Base-by-base conservation (phyloP, 2,888 invertebrate genomes). In the Isotomurus palustris region DNA sequence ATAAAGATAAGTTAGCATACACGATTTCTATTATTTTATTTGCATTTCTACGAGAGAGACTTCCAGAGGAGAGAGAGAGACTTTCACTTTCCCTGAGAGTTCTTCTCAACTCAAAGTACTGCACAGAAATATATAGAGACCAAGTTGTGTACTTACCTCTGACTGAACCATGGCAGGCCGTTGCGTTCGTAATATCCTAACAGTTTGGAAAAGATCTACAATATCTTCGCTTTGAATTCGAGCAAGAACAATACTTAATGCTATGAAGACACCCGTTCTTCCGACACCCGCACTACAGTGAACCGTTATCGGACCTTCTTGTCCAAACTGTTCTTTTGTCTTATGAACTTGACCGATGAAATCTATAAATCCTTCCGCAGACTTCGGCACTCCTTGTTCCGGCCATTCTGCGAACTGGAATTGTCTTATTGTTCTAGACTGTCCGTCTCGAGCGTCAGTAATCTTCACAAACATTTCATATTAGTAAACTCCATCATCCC, bases 91-190 rank as follows among this genome's bases (percentile, higher is more conserved):
- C n/a, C n/a, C n/a, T n/a, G n/a, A n/a, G n/a, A n/a, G n/a, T n/a
- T n/a, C n/a, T n/a, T n/a, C n/a, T n/a, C 32, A 25, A 40, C 25
- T 40, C 19, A 38, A 52, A 24, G 10, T 43, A 43, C 22, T 22
- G 22, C 22, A 22, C 17, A 22, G 43, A 12, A 54, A 5, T 35
- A 47, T 43, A 36, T 41, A 47, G 10, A 6, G 14, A 19, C 14
- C 14, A 32, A 32, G 8, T 21, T 74, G n/a, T n/a, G n/a, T n/a
- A n/a, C n/a, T 74, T 77, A 94, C 96, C 88, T 96, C 96, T 70
- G 97, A 96, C 79, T 99, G 97, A 72, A 99, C 96, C 97, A 99
- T 99, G 71, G 95, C 95, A 63, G 96, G 95, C 72, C 99, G 84
- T 78, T 99, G 97, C 67, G 97, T 96, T 75, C 99, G 86, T 72